Percentiles rank a stretch among this genome's conserved stretches.
Evolutionary conservation across 2,888 invertebrate species (phyloP).

Genomic region (Urechis unicinctus): DNA sequence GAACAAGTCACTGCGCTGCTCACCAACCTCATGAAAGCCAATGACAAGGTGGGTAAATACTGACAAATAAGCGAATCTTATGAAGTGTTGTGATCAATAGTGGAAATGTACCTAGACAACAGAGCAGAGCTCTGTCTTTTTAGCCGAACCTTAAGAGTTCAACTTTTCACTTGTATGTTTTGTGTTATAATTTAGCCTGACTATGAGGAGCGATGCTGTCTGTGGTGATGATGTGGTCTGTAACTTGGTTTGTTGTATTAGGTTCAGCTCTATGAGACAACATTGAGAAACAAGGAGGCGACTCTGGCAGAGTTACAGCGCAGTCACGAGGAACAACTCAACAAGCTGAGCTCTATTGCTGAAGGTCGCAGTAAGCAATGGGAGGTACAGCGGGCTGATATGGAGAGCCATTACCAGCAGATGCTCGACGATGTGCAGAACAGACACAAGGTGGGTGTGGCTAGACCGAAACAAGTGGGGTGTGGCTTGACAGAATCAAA

Average conservation of each 20-base stretch:
- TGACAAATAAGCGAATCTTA: too few species aligned
- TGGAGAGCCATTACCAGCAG: slow-evolving; percentile 41
- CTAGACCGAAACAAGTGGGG: too few species aligned
- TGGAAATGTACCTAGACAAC: too few species aligned
- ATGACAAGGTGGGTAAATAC: slow-evolving; percentile 32
- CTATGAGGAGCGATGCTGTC: too few species aligned
- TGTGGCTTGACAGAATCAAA: too few species aligned
- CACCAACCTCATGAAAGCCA: slow-evolving; percentile 26
- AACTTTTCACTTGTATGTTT: too few species aligned
- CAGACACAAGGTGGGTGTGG: slow-evolving; percentile 30
- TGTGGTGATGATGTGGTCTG: background rate
- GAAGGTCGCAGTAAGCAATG: slow-evolving; percentile 37
- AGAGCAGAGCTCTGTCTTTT: too few species aligned
- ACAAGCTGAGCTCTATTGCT: slow-evolving; percentile 31
- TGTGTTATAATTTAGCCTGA: too few species aligned
- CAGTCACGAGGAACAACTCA: slow-evolving; percentile 37
- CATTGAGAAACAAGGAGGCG: slow-evolving; percentile 27
- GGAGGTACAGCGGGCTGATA: slow-evolving; percentile 41
- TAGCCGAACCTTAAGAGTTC: too few species aligned
- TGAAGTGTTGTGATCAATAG: too few species aligned
- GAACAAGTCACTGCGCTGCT: slow-evolving; percentile 37
- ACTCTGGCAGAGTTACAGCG: slow-evolving; percentile 29
- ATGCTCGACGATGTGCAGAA: slow-evolving; percentile 36
- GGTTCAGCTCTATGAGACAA: slow-evolving; percentile 29
- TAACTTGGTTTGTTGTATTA: slow-evolving; percentile 6